Percentiles rank a stretch among this genome's conserved stretches.
These are phyloP conservation scores for Panagrolaimus sp. DNA, from an alignment of 1,140 invertebrate species.

Conservation along the genomic window DNA sequence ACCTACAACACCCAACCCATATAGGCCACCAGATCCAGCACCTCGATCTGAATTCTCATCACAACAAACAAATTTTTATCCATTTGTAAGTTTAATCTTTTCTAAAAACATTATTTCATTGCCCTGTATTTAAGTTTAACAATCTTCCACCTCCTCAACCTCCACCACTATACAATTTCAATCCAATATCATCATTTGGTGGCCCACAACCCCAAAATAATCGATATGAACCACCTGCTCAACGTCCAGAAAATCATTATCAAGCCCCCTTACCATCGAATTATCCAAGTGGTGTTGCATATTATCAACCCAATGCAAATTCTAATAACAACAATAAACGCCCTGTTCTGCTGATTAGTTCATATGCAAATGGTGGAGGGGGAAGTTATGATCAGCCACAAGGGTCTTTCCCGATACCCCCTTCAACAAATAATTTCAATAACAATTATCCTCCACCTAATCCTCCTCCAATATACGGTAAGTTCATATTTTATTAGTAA, in stretches of 20 bases:
- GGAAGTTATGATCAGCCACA: background rate
- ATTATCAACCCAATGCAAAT: background rate
- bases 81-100: background rate
- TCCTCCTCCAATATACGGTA: background rate
- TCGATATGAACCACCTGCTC: slow-evolving; percentile 4
- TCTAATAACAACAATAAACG: slow-evolving; percentile 1
- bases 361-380: background rate
- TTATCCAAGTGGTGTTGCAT: background rate
- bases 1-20: background rate
- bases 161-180: slow-evolving; percentile 5
- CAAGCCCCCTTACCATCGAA: background rate
- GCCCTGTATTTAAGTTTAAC: background rate
- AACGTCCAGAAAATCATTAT: background rate
- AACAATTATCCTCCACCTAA: slow-evolving; percentile 3
- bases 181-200: background rate
- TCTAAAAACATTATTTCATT: background rate
- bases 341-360: background rate
- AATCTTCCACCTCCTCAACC: background rate
- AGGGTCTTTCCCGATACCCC: background rate
- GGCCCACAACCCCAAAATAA: background rate
- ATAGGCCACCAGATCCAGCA: background rate
- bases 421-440: background rate
- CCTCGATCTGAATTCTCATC: background rate
- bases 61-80: background rate
- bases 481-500: background rate